A percentile compares a stretch with the other conserved stretches of the same genome.
Conservation (phyloP, 1,140 invertebrate genomes). For the Himalopsyche phryganea region DNA sequence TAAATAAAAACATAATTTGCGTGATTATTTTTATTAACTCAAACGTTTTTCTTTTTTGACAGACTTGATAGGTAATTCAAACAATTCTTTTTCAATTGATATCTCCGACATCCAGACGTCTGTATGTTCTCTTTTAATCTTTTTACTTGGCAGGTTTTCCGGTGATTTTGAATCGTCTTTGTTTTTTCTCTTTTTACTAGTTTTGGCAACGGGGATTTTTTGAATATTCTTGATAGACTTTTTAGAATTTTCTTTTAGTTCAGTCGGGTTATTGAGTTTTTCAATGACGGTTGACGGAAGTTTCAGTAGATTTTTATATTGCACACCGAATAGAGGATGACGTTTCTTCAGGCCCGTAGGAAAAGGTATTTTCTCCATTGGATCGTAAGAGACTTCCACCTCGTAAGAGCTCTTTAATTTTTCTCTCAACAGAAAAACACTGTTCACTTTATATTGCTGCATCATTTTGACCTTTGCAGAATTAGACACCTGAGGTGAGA, state of each 20-base stretch:
- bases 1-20: no score
- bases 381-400: conserved; percentile 7
- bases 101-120: conserved; percentile 20
- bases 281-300: conserved; percentile 9
- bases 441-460: conserved; percentile 10
- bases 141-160: conserved; percentile 3
- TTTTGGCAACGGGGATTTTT: conserved; percentile 4
- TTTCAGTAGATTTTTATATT: conserved; percentile 24
- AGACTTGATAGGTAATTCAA: conserved; percentile 16
- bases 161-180: not conserved
- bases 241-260: conserved; percentile 7
- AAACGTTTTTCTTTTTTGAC: conserved; percentile 9
- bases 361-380: conserved; percentile 13
- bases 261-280: conserved; percentile 18
- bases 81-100: conserved; percentile 26
- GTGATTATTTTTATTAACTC: not conserved
- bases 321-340: conserved; percentile 20
- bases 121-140: conserved; percentile 17
- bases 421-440: conserved; percentile 24
- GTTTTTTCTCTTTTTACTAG: conserved; percentile 14
- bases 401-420: conserved; percentile 9
- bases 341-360: conserved; percentile 24
- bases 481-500: conserved; percentile 7
- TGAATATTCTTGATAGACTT: not conserved
- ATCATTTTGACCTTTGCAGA: conserved; percentile 6